Evolutionary conservation across 2,888 invertebrate genomes (phyloP).

Genomic region (Polymixis flavicincta): DNA sequence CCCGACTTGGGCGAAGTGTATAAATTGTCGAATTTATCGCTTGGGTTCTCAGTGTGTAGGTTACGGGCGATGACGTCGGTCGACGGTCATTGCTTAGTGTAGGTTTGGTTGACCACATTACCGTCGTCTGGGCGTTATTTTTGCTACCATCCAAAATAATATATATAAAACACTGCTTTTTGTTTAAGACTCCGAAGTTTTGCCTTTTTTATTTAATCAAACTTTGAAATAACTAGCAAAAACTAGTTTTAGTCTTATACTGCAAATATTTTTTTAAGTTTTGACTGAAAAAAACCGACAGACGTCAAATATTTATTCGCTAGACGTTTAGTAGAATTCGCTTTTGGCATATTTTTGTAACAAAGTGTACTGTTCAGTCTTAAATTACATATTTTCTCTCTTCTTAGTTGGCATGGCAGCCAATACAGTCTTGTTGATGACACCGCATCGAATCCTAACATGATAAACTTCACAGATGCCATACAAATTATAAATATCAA

Average conservation of each 20-base stretch:
- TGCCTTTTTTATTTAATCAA: not conserved
- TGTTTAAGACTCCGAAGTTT: not conserved
- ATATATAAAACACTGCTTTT: not conserved
- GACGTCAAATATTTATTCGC: not conserved
- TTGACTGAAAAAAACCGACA: not conserved
- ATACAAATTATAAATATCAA: not conserved
- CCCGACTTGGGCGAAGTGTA: constrained; percentile 76
- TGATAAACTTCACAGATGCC: not conserved
- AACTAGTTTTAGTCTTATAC: not conserved
- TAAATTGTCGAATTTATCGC: constrained; percentile 82
- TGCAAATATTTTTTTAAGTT: no score
- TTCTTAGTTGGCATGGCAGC: no score
- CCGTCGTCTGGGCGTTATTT: constrained; percentile 10
- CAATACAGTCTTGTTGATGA: not conserved
- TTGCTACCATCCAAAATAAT: constrained; percentile 14
- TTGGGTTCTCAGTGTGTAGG: constrained; percentile 62
- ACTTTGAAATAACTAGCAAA: no score
- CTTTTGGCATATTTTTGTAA: not conserved
- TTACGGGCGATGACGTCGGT: constrained; percentile 64
- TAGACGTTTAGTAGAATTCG: not conserved
- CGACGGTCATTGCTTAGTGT: constrained; percentile 65
- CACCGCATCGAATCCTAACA: not conserved
- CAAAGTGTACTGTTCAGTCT: not conserved
- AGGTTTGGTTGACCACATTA: constrained; percentile 39
- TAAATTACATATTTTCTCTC: no score